Evolutionary conservation across 2,113 vertebrate species (phyloP).

Genomic region (Periophthalmus modestus): DNA sequence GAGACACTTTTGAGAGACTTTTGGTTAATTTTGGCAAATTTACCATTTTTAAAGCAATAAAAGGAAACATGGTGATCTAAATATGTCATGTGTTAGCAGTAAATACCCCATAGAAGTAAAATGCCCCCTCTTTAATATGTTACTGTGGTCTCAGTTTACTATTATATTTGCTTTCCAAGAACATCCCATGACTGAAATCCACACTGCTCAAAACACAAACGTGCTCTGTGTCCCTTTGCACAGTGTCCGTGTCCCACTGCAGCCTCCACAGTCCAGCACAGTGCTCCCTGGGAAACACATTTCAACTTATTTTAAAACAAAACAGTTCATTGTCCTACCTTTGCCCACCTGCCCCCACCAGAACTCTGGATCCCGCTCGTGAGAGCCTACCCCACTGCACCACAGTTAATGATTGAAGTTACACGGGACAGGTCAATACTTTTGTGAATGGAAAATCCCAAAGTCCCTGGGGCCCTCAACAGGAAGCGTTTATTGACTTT

Average conservation of each 20-base stretch:
- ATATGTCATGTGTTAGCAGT: too few species aligned
- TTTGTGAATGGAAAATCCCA: constrained; percentile 45
- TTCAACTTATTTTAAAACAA: constrained; percentile 64
- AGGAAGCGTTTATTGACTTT: constrained; percentile 24
- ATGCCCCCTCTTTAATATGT: neutral
- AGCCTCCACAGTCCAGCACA: constrained; percentile 43
- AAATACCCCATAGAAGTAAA: too few species aligned
- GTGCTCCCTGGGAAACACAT: constrained; percentile 37
- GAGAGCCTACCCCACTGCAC: constrained; percentile 1
- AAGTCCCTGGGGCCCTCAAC: neutral
- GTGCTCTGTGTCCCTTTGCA: neutral
- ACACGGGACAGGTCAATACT: constrained; percentile 21
- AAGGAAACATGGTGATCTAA: too few species aligned
- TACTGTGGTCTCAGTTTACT: neutral
- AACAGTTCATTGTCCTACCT: constrained; percentile 41
- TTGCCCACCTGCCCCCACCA: constrained; percentile 2
- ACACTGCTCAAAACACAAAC: neutral
- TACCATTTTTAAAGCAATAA: too few species aligned
- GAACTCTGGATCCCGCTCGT: neutral
- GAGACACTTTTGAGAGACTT: too few species aligned
- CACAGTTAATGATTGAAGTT: constrained; percentile 62
- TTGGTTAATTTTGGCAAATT: too few species aligned
- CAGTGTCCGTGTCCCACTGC: neutral
- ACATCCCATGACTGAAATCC: neutral
- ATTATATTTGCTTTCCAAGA: neutral